A percentile compares a stretch with the other conserved stretches of the same genome.
phyloP scores from a whole-genome alignment of 2,113 vertebrate genomes.

The cattle (Bos taurus) region DNA sequence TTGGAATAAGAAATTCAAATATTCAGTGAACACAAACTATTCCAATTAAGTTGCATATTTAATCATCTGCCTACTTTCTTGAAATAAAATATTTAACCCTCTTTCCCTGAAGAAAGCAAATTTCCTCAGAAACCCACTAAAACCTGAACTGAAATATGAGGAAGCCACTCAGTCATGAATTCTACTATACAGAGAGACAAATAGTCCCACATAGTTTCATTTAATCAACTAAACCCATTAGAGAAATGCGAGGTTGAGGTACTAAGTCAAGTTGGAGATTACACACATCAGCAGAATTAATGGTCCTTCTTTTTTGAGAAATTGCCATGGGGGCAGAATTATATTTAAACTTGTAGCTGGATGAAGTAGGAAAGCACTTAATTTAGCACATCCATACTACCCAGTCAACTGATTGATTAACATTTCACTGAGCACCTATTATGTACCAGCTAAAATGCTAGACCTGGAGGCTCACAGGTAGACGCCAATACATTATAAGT shows the following conservation, averaged over 20 bases:
- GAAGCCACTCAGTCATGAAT: constrained; percentile 33
- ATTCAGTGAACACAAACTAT: constrained; percentile 38
- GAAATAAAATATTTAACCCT: constrained; percentile 41
- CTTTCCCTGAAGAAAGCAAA: neutral
- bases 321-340: constrained; percentile 5
- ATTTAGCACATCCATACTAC: constrained; percentile 28
- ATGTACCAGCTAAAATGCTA: neutral
- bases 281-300: constrained; percentile 42
- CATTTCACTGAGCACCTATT: constrained; percentile 34
- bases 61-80: constrained; percentile 31
- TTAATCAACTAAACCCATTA: constrained; percentile 45
- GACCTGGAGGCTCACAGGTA: neutral
- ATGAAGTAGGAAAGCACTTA: constrained; percentile 20
- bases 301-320: constrained; percentile 29
- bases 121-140: constrained; percentile 25
- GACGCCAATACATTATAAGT: neutral
- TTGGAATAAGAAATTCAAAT: constrained; percentile 50
- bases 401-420: neutral
- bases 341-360: constrained; percentile 14
- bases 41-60: constrained; percentile 48
- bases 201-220: constrained; percentile 24
- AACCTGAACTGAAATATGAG: constrained; percentile 49
- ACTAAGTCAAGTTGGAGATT: constrained; percentile 49
- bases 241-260: neutral
- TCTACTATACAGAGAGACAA: constrained; percentile 35